Base-by-base conservation (phyloP, 2,888 invertebrate genomes). In the Tetrapedia diversipes region DNA sequence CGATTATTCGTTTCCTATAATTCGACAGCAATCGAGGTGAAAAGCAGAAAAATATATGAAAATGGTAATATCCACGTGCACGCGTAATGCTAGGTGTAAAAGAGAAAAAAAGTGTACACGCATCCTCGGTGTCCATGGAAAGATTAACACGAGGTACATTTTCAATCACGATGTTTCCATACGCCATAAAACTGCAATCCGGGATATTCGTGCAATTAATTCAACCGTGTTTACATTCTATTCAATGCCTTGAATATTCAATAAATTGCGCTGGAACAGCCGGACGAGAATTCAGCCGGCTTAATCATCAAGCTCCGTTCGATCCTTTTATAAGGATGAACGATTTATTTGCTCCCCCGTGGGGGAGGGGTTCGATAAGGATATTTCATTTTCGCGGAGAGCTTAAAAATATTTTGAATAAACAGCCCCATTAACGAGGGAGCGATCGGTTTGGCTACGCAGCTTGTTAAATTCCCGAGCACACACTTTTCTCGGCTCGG, bases 401-500 rank as follows among this genome's bases (percentile, higher is more conserved):
- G 19, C 41, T 29, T 19, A 19, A 74, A 74, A 32, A 41, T n/a
- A 39, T 41, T 45, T 49, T n/a, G 37, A 14, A 34, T 24, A 47
- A 54, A 56, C 64, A 37, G 16, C 19, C 14, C 8, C n/a, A 34
- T 51, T 14, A 27, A 37, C 47, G 37, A n/a, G 29, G 24, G 37
- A 11, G 22, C 34, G 41, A 34, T 45, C 53, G 47, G 43, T 27
- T 47, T 27, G 49, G 32, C 22, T 22, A 32, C 4, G n/a, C 59
- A 67, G 32, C 61, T 32, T 65, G 70, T 60, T 67, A 60, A 39
- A 60, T 61, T 76, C 51, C 10, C 76, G 57, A 49, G 47, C 63
- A 34, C n/a, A n/a, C n/a, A n/a, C 19, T 63, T 65, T 43, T 45
- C 34, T 24, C 57, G 4, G 10, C 19, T n/a, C 22, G 59, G n/a